Evolutionary conservation across 2,113 vertebrate species (phyloP).

Genomic region (Mugil cephalus): DNA sequence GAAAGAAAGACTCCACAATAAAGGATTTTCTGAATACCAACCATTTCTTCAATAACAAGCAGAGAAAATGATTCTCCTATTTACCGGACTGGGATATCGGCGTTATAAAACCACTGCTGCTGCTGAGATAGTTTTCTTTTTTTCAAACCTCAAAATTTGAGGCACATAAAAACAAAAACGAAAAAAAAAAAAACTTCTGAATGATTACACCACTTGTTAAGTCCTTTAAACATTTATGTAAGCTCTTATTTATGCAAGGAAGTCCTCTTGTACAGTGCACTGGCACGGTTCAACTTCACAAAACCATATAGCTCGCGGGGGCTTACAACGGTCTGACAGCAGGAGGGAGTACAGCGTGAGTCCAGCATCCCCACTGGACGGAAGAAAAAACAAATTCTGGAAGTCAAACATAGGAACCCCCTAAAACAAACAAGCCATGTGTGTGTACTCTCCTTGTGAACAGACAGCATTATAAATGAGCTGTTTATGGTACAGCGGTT

Average conservation of each 20-base stretch:
- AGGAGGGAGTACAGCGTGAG: not conserved
- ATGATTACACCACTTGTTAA: not conserved
- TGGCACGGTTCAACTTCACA: slow-evolving; percentile 23
- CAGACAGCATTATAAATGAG: slow-evolving; percentile 3
- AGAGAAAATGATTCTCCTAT: too few relatives aligned
- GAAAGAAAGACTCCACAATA: too few relatives aligned
- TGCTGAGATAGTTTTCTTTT: too few relatives aligned
- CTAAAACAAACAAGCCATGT: slow-evolving; percentile 32
- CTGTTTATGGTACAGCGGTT: not conserved
- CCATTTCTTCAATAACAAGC: too few relatives aligned
- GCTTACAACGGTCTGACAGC: slow-evolving; percentile 25
- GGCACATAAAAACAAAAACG: not conserved
- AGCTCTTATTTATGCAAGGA: slow-evolving; percentile 20
- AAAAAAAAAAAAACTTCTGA: not conserved
- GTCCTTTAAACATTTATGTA: slow-evolving; percentile 37
- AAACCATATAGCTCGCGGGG: slow-evolving; percentile 24
- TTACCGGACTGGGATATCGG: not conserved
- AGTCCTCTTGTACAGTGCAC: slow-evolving; percentile 9
- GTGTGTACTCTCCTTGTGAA: slow-evolving; percentile 7
- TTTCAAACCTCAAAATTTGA: not conserved
- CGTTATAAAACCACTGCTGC: too few relatives aligned
- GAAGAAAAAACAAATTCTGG: slow-evolving; percentile 37
- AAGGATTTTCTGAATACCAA: too few relatives aligned
- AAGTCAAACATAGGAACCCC: slow-evolving; percentile 16
- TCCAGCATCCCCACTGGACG: slow-evolving; percentile 17